These are phyloP conservation scores for Alsophila aescularia DNA, from an alignment of 2,888 invertebrate genomes.

Conservation along the genomic window DNA sequence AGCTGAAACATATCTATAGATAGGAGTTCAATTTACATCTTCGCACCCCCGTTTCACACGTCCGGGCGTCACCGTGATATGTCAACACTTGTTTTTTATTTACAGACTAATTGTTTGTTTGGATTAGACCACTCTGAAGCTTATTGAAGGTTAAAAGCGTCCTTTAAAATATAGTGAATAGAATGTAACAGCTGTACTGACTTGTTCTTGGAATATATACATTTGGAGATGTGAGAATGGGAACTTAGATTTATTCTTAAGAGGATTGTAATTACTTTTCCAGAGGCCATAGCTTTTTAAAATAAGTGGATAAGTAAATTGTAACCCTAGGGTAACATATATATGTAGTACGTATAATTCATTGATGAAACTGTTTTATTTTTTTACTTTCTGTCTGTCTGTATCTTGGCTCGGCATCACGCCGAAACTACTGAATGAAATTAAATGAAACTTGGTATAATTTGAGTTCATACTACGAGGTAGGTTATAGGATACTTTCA, in stretches of 20 bases:
- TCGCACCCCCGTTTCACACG: constrained; percentile 30
- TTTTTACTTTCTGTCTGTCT: no score
- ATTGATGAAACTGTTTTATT: no score
- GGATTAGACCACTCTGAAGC: constrained; percentile 25
- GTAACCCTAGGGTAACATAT: no score
- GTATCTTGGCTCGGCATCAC: no score
- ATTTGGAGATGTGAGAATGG: background rate
- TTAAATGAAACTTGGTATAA: no score
- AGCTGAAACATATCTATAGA: constrained; percentile 15
- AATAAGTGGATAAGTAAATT: no score
- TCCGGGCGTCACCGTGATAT: constrained; percentile 23
- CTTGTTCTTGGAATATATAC: constrained; percentile 9
- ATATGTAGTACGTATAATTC: no score
- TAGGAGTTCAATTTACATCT: constrained; percentile 26
- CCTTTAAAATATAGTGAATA: constrained; percentile 16
- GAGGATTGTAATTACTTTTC: background rate
- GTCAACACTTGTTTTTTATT: constrained; percentile 35
- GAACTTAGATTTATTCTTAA: background rate
- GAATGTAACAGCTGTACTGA: constrained; percentile 1
- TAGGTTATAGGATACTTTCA: no score
- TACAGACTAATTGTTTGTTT: constrained; percentile 36
- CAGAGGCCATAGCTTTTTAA: no score
- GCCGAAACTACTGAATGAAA: no score
- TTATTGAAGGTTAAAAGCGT: constrained; percentile 19
- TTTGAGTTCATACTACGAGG: no score